phyloP scores from a whole-genome alignment of 2,888 invertebrate species.

The Troides oblongomaculatus region DNA sequence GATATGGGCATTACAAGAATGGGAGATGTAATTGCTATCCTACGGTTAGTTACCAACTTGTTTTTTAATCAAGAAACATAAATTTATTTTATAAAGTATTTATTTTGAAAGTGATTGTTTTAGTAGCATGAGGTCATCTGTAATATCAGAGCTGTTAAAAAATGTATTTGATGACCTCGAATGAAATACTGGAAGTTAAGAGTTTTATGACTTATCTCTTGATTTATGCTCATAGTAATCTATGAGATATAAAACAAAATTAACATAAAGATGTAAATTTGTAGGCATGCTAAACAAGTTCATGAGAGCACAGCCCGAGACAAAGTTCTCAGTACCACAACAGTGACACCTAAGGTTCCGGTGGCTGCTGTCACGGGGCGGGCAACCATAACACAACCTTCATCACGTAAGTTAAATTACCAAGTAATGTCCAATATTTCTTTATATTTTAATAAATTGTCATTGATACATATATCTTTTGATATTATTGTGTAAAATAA shows the following conservation, averaged over 20 bases:
- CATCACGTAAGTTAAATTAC: constrained; percentile 62
- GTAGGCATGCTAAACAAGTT: constrained; percentile 81
- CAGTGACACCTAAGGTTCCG: constrained; percentile 59
- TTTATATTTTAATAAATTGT: no score
- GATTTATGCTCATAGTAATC: no score
- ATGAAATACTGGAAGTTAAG: no score
- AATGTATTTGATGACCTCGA: no score
- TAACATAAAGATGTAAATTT: constrained; percentile 27
- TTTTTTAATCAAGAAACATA: neutral
- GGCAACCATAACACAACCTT: constrained; percentile 57
- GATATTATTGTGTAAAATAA: no score
- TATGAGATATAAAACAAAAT: neutral
- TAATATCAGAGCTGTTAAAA: no score
- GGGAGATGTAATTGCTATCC: constrained; percentile 86
- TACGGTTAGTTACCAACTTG: constrained; percentile 66
- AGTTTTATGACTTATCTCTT: no score
- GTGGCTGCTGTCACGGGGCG: constrained; percentile 75
- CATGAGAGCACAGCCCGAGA: constrained; percentile 80
- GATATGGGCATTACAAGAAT: constrained; percentile 93
- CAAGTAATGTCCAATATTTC: no score
- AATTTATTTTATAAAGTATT: neutral
- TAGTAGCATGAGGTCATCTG: no score
- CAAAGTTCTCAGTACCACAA: constrained; percentile 68
- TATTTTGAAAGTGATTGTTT: no score
- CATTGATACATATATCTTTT: no score